Conservation (phyloP, 2,113 vertebrate species). For the Peromyscus californicus region DNA sequence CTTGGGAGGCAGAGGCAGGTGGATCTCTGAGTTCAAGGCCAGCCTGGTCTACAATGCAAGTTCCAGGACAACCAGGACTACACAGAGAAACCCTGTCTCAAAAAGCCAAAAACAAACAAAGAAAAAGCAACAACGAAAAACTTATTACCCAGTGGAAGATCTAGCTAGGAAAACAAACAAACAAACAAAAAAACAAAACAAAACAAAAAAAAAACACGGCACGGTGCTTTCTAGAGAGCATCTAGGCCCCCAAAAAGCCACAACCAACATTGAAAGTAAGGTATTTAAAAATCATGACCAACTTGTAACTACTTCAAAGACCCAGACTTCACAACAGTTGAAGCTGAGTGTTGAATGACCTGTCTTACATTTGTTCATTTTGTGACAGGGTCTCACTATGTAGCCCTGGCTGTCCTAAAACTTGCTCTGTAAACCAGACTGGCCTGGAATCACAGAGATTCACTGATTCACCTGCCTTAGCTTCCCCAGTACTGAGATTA, state of each 20-base stretch:
- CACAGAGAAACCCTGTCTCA: neutral
- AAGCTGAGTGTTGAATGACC: neutral
- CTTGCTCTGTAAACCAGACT: neutral
- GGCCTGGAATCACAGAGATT: neutral
- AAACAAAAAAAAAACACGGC: neutral
- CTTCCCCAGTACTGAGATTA: neutral
- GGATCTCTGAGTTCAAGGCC: neutral
- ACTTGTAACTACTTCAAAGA: neutral
- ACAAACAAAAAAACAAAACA: neutral
- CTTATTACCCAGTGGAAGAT: neutral
- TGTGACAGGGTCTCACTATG: neutral
- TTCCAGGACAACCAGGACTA: neutral
- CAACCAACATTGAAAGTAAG: neutral
- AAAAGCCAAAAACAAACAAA: neutral
- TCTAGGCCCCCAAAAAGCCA: neutral
- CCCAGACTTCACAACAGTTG: neutral
- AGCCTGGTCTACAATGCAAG: neutral
- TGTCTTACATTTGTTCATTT: neutral
- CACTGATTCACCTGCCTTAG: neutral
- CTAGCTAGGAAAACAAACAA: neutral
- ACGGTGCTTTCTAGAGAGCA: neutral
- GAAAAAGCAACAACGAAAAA: neutral
- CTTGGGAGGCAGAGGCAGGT: neutral
- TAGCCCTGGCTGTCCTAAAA: neutral
- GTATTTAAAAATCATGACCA: slow-evolving; percentile 6